phyloP scores from a whole-genome alignment of 1,140 invertebrate species.

The Scylla paramamosain region DNA sequence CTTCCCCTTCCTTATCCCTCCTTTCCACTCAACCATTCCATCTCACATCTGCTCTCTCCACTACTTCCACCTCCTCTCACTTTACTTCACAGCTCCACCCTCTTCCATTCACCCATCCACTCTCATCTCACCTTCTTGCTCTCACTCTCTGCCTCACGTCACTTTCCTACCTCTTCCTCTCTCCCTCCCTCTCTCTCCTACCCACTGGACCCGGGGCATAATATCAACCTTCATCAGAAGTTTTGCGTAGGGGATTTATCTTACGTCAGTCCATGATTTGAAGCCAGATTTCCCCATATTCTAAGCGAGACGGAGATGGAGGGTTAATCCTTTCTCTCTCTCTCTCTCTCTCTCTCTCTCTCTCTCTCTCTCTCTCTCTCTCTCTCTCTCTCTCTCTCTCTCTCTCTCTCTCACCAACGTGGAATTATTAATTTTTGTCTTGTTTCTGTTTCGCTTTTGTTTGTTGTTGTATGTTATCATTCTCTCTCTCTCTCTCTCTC shows the following conservation, averaged over 20 bases:
- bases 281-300: neutral
- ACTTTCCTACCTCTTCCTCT: neutral
- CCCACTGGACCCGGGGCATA: neutral
- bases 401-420: neutral
- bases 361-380: constrained; percentile 49
- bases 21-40: neutral
- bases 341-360: neutral
- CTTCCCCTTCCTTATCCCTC: neutral
- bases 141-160: neutral
- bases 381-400: constrained; percentile 20
- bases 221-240: constrained; percentile 3
- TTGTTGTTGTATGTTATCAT: neutral
- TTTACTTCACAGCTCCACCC: neutral
- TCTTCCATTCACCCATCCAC: neutral
- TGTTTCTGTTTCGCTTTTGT: too few relatives aligned
- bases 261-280: neutral
- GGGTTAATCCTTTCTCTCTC: neutral
- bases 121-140: neutral
- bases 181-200: neutral
- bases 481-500: constrained; percentile 46
- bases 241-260: neutral
- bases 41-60: neutral
- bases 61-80: neutral
- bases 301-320: constrained; percentile 2
- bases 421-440: neutral